phyloP scores from a whole-genome alignment of 2,113 vertebrate species.

The Nothoprocta perdicaria region DNA sequence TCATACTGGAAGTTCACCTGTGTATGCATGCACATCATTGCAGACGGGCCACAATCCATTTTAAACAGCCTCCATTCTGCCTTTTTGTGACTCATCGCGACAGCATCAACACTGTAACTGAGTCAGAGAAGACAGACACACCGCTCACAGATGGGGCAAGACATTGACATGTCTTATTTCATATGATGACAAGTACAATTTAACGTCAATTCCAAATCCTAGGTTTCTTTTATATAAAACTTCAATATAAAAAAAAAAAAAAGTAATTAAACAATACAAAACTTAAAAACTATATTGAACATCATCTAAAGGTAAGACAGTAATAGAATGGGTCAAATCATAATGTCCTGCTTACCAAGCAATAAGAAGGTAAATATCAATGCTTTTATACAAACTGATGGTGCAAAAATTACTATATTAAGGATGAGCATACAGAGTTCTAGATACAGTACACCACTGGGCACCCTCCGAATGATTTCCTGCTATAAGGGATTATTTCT shows the following conservation, averaged over 20 bases:
- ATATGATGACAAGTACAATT: neutral
- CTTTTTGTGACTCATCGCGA: neutral
- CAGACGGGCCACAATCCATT: neutral
- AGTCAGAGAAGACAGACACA: neutral
- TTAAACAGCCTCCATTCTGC: neutral
- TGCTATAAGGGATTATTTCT: neutral
- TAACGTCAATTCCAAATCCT: neutral
- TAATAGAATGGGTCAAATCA: neutral
- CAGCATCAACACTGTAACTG: neutral
- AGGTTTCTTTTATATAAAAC: neutral
- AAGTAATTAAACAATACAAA: neutral
- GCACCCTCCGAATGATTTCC: neutral
- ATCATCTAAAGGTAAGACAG: too few species aligned
- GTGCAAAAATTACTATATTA: neutral
- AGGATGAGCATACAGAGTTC: neutral
- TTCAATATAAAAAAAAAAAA: neutral
- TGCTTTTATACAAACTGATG: neutral
- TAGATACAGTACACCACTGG: neutral
- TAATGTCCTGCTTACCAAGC: neutral
- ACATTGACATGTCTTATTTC: neutral
- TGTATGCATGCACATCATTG: too few species aligned
- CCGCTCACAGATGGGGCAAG: too few species aligned
- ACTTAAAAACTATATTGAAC: too few species aligned
- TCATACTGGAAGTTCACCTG: neutral
- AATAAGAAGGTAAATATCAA: too few species aligned